A percentile compares a stretch with the other conserved stretches of the same genome.
phyloP scores from a whole-genome alignment of 2,888 invertebrate genomes.

The Campoletis raptor region DNA sequence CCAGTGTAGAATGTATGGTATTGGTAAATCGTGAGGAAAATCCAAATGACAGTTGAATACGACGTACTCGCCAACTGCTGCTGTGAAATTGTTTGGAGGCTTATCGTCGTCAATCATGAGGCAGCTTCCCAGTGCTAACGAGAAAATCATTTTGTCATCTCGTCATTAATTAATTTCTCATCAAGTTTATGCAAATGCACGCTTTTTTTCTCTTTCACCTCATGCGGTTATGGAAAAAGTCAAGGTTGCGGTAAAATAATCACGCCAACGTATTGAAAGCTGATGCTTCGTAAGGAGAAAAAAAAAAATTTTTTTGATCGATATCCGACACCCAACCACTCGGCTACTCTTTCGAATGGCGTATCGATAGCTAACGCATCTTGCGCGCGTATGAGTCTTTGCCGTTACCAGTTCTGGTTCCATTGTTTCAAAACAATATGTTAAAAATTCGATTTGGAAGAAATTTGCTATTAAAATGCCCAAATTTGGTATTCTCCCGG shows the following conservation, averaged over 20 bases:
- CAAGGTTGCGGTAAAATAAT: conserved; percentile 20
- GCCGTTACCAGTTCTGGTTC: too few relatives aligned
- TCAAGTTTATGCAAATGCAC: not conserved
- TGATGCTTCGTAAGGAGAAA: conserved; percentile 30
- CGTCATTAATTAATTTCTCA: not conserved
- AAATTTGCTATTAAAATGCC: too few relatives aligned
- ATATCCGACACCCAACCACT: conserved; percentile 55
- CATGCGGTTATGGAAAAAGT: not conserved
- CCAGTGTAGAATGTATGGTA: conserved; percentile 96
- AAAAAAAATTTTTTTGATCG: conserved; percentile 38
- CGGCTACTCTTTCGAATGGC: conserved; percentile 48
- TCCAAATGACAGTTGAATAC: conserved; percentile 94
- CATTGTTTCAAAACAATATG: too few relatives aligned
- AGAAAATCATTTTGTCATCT: not conserved
- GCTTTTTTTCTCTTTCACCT: not conserved
- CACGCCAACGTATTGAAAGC: conserved; percentile 11
- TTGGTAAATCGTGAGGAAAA: conserved; percentile 94
- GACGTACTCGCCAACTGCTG: conserved; percentile 91
- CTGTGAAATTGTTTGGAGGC: conserved; percentile 86
- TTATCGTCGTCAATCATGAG: conserved; percentile 82
- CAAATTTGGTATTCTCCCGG: too few relatives aligned
- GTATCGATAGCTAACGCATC: conserved; percentile 26
- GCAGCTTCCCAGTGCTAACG: conserved; percentile 78
- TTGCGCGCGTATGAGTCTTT: too few relatives aligned
- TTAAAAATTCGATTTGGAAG: too few relatives aligned